Evolutionary conservation across 2,113 vertebrate species (phyloP).

Genomic region (Meleagris gallopavo): DNA sequence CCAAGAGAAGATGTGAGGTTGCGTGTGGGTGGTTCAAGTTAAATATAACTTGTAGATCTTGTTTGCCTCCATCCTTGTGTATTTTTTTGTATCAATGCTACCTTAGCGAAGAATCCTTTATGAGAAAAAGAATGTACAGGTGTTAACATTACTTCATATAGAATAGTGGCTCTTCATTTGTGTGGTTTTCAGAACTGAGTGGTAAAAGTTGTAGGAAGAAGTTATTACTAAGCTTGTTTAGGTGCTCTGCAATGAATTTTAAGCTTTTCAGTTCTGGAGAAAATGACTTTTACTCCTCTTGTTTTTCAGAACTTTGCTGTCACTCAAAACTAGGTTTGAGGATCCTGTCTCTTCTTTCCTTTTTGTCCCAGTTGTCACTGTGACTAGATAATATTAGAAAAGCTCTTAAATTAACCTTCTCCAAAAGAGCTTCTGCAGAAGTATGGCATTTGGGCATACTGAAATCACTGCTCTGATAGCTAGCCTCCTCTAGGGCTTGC

Average conservation of each 20-base stretch:
- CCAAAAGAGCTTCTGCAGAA: not conserved
- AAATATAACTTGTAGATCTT: not conserved
- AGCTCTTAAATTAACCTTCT: slow-evolving; percentile 2
- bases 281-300: not conserved
- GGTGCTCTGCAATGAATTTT: not conserved
- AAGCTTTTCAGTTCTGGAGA: not conserved
- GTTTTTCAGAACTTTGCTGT: not conserved
- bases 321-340: not conserved
- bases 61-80: not conserved
- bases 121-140: not conserved
- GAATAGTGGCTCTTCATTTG: not conserved
- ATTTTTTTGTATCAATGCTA: not conserved
- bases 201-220: not conserved
- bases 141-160: not conserved
- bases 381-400: not conserved
- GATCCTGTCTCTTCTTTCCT: not conserved
- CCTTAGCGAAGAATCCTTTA: not conserved
- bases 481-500: not conserved
- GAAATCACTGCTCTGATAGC: not conserved
- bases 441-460: not conserved
- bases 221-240: not conserved
- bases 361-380: not conserved
- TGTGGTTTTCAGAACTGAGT: not conserved
- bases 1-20: not conserved
- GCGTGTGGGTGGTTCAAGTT: not conserved